Evolutionary conservation across 2,888 invertebrate species (phyloP).

Genomic region (Melikaiella ostensackeni): DNA sequence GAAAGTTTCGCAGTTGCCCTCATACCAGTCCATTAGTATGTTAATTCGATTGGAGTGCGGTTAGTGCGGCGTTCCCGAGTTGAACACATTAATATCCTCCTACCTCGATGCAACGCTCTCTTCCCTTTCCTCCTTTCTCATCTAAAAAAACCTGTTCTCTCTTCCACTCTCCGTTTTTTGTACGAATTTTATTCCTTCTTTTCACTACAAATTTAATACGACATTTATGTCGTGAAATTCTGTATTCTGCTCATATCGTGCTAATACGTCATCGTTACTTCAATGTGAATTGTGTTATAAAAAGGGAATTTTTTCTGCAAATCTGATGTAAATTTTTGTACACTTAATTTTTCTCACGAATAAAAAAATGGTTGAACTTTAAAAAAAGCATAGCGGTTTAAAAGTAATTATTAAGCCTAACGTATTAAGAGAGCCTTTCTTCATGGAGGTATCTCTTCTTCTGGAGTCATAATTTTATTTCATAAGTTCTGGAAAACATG

Average conservation of each 20-base stretch:
- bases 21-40: constrained; percentile 58
- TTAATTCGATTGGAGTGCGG: constrained; percentile 61
- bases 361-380: too few relatives aligned
- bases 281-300: background rate
- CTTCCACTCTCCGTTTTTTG: background rate
- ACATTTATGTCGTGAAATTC: constrained; percentile 3
- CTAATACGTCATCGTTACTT: background rate
- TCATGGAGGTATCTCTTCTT: too few relatives aligned
- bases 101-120: constrained; percentile 29
- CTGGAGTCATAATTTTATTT: too few relatives aligned
- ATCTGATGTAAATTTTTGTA: background rate
- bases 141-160: background rate
- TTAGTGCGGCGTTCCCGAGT: constrained; percentile 51
- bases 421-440: too few relatives aligned
- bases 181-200: constrained; percentile 2
- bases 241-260: background rate
- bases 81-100: constrained; percentile 42
- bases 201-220: background rate
- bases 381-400: too few relatives aligned
- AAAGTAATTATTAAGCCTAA: too few relatives aligned
- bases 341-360: too few relatives aligned
- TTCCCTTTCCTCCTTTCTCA: background rate
- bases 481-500: too few relatives aligned
- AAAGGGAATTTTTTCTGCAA: background rate
- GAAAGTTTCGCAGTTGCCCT: constrained; percentile 61